Evolutionary conservation across 1,140 invertebrate species (phyloP), one percentile per base, ranked within the genome.

Genomic region (Drosophila murphyi): DNA sequence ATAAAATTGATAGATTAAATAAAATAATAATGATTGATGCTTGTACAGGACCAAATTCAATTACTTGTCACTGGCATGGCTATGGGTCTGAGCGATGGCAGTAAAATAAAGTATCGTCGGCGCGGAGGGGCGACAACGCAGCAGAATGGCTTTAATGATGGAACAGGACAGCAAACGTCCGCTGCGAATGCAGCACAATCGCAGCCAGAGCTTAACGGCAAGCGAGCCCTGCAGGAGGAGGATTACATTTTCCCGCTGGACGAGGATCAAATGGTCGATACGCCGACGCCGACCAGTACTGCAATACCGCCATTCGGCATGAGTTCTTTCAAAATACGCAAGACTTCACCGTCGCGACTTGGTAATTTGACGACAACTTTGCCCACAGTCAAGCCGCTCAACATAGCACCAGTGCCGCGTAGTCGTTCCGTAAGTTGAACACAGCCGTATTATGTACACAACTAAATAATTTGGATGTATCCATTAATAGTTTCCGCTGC

Each of bases 21-120:
- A 12, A 10, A 1, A 5, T 48, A 7, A 4, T 37, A 48, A 28
- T 6, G 12, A 12, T 10, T 4, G 0, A 2, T 34, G 3, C 8
- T 1, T 0, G 6, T 41, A 4, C 28, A 95, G 93, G 97, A 99
- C 92, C 97, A 98, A 93, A 95, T 99, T 72, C 98, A 98, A 92
- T 93, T 99, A 45, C 95, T 96, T 92, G 95, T 95, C 90, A 93
- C 93, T 52, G 96, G 96, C 48, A 96, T 96, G 95, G 95, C 95
- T 10, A 93, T 96, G 50, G 95, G 96, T 2, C 83, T 96, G n/a
- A 95, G 94, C 6, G 95, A 96, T 81, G 93, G 92, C 32, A 93
- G 92, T 41, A 94, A 93, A 83, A 76, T 73, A 70, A 72, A 93
- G 88, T 78, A 94, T 54, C 92, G 92, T 41, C 92, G 92, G 54